Evolutionary conservation across 2,797 vertebrate species (phyloP).

Genomic region (Phyllotis vaccarum): DNA sequence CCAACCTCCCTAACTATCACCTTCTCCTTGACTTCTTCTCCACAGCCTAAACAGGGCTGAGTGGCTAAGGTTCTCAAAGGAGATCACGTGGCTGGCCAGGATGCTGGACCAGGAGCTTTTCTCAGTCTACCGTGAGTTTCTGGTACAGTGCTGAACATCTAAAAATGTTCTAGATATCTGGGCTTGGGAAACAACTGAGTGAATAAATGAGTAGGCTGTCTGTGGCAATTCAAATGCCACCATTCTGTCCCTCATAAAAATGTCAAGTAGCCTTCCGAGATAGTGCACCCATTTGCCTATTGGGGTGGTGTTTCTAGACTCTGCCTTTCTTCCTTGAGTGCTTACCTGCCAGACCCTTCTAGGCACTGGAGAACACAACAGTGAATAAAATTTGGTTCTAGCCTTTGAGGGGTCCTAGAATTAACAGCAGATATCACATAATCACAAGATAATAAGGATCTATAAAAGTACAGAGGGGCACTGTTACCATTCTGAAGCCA

Average conservation of each 20-base stretch:
- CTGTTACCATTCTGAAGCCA: background rate
- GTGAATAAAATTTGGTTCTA: background rate
- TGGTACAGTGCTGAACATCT: background rate
- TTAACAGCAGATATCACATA: background rate
- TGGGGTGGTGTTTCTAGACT: background rate
- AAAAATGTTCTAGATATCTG: background rate
- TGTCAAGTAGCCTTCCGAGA: background rate
- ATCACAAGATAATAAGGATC: background rate
- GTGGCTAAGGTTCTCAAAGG: conserved; percentile 20
- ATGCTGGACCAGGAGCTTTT: conserved; percentile 12
- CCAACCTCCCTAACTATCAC: background rate
- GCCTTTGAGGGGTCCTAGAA: background rate
- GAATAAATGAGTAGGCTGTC: background rate
- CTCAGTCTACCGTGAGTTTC: background rate
- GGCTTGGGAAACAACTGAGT: background rate
- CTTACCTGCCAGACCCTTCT: background rate
- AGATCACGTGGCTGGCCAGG: background rate
- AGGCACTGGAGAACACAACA: conserved; percentile 23
- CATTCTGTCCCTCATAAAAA: conserved; percentile 31
- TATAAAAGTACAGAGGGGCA: background rate
- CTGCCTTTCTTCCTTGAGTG: conserved; percentile 8
- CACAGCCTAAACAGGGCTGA: background rate
- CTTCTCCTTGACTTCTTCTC: background rate
- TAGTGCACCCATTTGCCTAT: background rate
- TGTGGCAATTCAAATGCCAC: background rate